Conservation (phyloP, 1,140 invertebrate species). For the Drosophila burlai region DNA sequence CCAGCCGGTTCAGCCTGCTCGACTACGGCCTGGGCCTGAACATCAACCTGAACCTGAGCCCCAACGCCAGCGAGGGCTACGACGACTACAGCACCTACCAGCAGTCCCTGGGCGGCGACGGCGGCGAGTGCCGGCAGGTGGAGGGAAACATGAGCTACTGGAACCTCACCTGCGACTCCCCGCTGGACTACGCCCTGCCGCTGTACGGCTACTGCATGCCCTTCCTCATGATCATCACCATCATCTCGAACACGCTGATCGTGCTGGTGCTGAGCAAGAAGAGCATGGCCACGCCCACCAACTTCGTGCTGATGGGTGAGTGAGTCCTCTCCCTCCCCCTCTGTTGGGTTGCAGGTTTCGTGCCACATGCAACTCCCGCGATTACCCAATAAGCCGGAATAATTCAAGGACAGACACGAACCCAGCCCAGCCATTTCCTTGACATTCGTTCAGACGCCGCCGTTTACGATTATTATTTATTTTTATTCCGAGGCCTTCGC, state of each 20-base stretch:
- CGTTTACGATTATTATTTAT: constrained; percentile 41
- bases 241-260: constrained; percentile 96
- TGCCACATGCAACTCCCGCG: constrained; percentile 15
- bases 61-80: constrained; percentile 27
- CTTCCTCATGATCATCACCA: constrained; percentile 93
- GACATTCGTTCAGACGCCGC: constrained; percentile 4
- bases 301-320: constrained; percentile 91
- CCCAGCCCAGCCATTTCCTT: not conserved
- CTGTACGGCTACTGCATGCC: constrained; percentile 86
- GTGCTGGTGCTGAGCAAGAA: constrained; percentile 91
- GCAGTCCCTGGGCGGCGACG: constrained; percentile 36
- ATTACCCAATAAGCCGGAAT: too few relatives aligned
- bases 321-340: not conserved
- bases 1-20: constrained; percentile 38
- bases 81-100: constrained; percentile 59
- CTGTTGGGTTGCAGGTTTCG: not conserved
- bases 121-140: constrained; percentile 38
- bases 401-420: constrained; percentile 11
- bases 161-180: constrained; percentile 81
- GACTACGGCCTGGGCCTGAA: constrained; percentile 58
- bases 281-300: constrained; percentile 94
- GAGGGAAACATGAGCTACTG: constrained; percentile 64
- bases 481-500: constrained; percentile 8
- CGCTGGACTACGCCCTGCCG: constrained; percentile 69
- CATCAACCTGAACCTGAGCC: constrained; percentile 36